A percentile compares a stretch with the other conserved stretches of the same genome.
phyloP scores from a whole-genome alignment of 2,888 invertebrate species.

The Eumerus sabulonum region DNA sequence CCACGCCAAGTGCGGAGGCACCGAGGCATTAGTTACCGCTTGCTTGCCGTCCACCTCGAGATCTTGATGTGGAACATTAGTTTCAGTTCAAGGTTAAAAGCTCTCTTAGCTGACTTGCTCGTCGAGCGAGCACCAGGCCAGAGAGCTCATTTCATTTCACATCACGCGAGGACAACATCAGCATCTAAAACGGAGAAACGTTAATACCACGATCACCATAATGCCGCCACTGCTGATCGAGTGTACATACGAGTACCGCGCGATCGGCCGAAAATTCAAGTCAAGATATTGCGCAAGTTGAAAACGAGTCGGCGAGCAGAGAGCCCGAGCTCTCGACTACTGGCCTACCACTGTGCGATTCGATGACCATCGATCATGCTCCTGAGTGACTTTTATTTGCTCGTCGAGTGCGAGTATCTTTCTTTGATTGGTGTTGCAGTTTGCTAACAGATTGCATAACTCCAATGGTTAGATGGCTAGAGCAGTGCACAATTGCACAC shows the following conservation, averaged over 20 bases:
- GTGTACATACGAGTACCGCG: too few species aligned
- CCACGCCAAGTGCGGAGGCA: conserved; percentile 17
- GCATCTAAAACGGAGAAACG: conserved; percentile 6
- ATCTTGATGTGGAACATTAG: conserved; percentile 68
- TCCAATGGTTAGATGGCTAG: conserved; percentile 26
- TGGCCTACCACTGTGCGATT: conserved; percentile 33
- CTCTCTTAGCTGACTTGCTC: conserved; percentile 44
- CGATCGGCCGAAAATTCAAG: conserved; percentile 29
- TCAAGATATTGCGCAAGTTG: conserved; percentile 54
- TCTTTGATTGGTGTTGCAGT: conserved; percentile 11
- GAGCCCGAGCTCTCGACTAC: conserved; percentile 10
- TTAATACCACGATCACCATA: too few species aligned
- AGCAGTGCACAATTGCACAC: neutral
- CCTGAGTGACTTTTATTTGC: conserved; percentile 58
- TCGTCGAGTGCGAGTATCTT: conserved; percentile 43
- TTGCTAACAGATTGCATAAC: conserved; percentile 58
- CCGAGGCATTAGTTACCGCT: conserved; percentile 9
- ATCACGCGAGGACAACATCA: conserved; percentile 59
- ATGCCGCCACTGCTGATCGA: too few species aligned
- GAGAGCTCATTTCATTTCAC: conserved; percentile 18
- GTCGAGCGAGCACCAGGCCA: conserved; percentile 7
- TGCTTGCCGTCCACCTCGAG: conserved; percentile 43
- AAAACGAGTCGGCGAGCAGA: conserved; percentile 26
- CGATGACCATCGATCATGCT: conserved; percentile 64
- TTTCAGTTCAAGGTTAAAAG: conserved; percentile 68